Conservation (phyloP, 2,113 vertebrate species). For the Turdus rufiventris region DNA sequence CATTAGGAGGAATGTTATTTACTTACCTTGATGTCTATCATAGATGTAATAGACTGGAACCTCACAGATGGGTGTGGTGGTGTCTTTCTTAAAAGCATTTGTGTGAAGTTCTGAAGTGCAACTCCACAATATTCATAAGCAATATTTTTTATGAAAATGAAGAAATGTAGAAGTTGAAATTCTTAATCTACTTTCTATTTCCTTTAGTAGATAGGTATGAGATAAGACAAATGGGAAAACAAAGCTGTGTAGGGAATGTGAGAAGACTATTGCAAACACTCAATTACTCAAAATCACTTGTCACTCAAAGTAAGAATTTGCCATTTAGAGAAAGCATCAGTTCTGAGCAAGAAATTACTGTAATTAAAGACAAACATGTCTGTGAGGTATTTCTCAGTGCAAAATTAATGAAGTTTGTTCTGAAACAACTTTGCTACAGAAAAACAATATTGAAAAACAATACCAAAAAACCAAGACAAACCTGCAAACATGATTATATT, state of each 20-base stretch:
- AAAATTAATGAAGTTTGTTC: background rate
- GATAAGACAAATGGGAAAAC: background rate
- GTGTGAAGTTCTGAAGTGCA: background rate
- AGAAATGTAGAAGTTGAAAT: background rate
- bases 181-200: background rate
- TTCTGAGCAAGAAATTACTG: conserved; percentile 9
- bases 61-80: background rate
- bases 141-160: background rate
- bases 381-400: background rate
- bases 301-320: background rate
- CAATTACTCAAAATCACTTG: background rate
- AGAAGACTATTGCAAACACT: background rate
- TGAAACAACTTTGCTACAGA: background rate
- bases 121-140: background rate
- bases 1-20: background rate
- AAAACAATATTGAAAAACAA: background rate
- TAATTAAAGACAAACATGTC: background rate
- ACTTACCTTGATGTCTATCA: background rate
- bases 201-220: background rate
- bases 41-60: background rate
- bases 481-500: background rate
- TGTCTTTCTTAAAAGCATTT: background rate
- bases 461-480: background rate
- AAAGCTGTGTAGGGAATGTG: background rate
- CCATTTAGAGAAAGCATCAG: background rate